phyloP scores from a whole-genome alignment of 2,113 vertebrate genomes.

The Cricetomys ansorgei region DNA sequence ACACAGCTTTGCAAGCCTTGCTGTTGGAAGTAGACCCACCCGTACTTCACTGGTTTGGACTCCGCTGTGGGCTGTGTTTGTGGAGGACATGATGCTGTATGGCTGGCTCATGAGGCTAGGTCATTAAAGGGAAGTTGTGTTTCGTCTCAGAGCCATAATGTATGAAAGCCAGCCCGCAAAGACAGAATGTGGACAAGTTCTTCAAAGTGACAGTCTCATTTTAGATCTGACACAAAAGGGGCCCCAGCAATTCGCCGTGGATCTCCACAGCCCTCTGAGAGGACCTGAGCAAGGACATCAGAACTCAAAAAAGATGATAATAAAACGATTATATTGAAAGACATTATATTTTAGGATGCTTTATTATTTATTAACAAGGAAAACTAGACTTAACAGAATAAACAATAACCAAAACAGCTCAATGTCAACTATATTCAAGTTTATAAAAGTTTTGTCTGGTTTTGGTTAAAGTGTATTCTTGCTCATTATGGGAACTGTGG shows the following conservation, averaged over 20 bases:
- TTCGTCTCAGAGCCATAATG: neutral
- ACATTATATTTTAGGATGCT: neutral
- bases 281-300: neutral
- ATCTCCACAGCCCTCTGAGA: neutral
- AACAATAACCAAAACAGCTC: neutral
- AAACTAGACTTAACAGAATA: neutral
- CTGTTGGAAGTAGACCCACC: neutral
- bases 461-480: slow-evolving; percentile 1
- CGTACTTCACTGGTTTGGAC: neutral
- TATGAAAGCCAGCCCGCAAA: neutral
- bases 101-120: neutral
- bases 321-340: neutral
- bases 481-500: neutral
- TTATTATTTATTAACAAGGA: slow-evolving; percentile 33
- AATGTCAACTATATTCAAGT: neutral
- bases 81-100: neutral
- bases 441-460: neutral
- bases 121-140: neutral
- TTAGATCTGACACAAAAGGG: neutral
- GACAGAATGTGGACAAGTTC: neutral
- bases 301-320: neutral
- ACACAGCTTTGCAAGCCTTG: neutral
- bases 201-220: neutral
- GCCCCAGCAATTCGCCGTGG: neutral
- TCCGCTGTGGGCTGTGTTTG: neutral